A percentile compares a stretch with the other conserved stretches of the same genome.
phyloP scores from a whole-genome alignment of 2,888 invertebrate genomes.

The Tipula vernalis region DNA sequence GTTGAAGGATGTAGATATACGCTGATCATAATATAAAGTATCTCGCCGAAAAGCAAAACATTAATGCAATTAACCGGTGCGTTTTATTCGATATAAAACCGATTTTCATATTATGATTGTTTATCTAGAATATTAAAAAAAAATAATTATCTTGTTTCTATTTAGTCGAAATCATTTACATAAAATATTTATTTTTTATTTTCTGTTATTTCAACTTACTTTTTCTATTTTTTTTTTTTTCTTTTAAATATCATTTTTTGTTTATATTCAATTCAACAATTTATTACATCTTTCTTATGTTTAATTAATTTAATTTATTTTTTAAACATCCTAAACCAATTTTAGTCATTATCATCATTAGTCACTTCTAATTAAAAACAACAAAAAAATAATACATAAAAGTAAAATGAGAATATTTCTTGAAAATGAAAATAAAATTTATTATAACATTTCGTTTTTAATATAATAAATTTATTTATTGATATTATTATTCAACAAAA shows the following conservation, averaged over 20 bases:
- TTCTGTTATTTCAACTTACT: not conserved
- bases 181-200: not conserved
- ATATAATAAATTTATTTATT: not conserved
- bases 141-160: not conserved
- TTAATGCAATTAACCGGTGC: too few relatives aligned
- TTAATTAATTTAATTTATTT: not conserved
- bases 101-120: not conserved
- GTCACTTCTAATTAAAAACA: slow-evolving; percentile 4
- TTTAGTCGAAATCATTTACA: not conserved
- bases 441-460: not conserved
- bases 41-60: not conserved
- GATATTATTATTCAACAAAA: not conserved
- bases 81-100: not conserved
- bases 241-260: slow-evolving; percentile 4
- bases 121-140: not conserved
- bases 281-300: not conserved
- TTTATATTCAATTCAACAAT: not conserved
- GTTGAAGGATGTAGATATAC: not conserved
- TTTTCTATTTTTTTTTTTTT: not conserved
- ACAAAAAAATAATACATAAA: not conserved
- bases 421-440: not conserved
- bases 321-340: slow-evolving; percentile 4
- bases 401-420: not conserved
- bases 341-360: slow-evolving; percentile 4
- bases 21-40: not conserved